Percentiles rank a stretch among this genome's conserved stretches.
Conservation (phyloP, 2,888 invertebrate genomes). For the Cerceris ruficornis region DNA sequence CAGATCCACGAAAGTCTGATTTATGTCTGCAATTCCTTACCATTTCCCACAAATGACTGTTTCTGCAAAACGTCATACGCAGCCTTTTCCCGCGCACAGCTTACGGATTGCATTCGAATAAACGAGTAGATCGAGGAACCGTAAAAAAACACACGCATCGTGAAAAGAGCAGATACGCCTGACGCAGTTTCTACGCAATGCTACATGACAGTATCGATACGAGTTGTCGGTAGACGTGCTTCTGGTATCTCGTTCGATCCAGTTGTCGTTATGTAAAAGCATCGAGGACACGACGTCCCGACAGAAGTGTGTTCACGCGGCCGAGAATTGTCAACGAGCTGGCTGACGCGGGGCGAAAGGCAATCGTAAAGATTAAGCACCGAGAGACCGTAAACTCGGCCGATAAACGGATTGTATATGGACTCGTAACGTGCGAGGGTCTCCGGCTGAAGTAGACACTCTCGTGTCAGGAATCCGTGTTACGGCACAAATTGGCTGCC, state of each 20-base stretch:
- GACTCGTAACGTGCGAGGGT: background rate
- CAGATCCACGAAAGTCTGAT: too few relatives aligned
- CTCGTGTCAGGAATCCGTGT: conserved; percentile 10
- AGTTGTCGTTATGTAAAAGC: conserved; percentile 12
- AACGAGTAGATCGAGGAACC: too few relatives aligned
- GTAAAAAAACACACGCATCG: too few relatives aligned
- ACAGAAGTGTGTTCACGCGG: background rate
- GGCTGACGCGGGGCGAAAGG: conserved; percentile 15
- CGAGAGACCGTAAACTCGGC: conserved; percentile 32
- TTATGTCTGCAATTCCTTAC: too few relatives aligned
- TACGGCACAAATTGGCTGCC: conserved; percentile 14
- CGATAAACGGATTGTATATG: conserved; percentile 47
- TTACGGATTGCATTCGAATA: background rate
- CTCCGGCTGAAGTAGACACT: background rate
- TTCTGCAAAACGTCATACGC: background rate
- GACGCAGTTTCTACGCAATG: background rate
- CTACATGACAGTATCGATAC: background rate
- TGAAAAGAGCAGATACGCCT: too few relatives aligned
- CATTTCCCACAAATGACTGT: too few relatives aligned
- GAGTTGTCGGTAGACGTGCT: background rate
- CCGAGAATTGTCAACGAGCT: conserved; percentile 1
- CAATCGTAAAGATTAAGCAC: conserved; percentile 55
- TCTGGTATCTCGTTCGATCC: background rate
- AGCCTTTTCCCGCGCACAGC: background rate
- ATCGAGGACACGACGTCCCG: background rate